Evolutionary conservation across 2,888 invertebrate species (phyloP).

Genomic region (Philereme vetulata): DNA sequence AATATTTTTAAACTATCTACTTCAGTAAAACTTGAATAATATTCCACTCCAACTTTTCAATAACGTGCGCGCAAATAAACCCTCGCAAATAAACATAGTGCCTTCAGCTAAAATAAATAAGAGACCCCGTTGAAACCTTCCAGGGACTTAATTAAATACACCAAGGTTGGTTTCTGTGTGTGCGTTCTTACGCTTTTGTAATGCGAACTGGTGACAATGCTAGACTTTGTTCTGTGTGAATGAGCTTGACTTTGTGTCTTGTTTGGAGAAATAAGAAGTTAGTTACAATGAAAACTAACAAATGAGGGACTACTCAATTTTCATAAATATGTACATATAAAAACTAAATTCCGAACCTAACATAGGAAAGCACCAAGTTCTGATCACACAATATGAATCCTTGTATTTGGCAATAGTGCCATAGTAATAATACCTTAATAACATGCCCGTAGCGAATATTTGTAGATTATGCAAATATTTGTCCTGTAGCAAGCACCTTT

Average conservation of each 20-base stretch:
- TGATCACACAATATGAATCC: too few species aligned
- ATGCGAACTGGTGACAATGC: slow-evolving; percentile 22
- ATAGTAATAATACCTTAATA: too few species aligned
- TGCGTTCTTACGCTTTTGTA: slow-evolving; percentile 26
- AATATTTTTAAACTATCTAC: too few species aligned
- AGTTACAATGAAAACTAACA: neutral
- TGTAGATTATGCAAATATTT: too few species aligned
- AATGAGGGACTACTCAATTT: slow-evolving; percentile 1
- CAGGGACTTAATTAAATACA: slow-evolving; percentile 54
- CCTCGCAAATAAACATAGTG: slow-evolving; percentile 50
- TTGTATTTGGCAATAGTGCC: too few species aligned
- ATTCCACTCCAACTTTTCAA: slow-evolving; percentile 44
- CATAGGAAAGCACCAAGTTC: too few species aligned
- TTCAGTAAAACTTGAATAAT: slow-evolving; percentile 36
- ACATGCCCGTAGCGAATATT: too few species aligned
- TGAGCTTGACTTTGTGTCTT: slow-evolving; percentile 16
- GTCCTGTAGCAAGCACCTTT: too few species aligned
- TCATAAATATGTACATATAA: too few species aligned
- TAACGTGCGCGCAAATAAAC: slow-evolving; percentile 52
- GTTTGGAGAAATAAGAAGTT: neutral
- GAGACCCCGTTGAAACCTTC: slow-evolving; percentile 44
- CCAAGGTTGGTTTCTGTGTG: slow-evolving; percentile 41
- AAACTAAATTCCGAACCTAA: too few species aligned
- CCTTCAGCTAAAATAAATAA: slow-evolving; percentile 55
- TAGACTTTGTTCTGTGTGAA: slow-evolving; percentile 15